A percentile compares a stretch with the other conserved stretches of the same genome.
Evolutionary conservation across 2,113 vertebrate genomes (phyloP).

Genomic region (Eulacestoma nigropectus): DNA sequence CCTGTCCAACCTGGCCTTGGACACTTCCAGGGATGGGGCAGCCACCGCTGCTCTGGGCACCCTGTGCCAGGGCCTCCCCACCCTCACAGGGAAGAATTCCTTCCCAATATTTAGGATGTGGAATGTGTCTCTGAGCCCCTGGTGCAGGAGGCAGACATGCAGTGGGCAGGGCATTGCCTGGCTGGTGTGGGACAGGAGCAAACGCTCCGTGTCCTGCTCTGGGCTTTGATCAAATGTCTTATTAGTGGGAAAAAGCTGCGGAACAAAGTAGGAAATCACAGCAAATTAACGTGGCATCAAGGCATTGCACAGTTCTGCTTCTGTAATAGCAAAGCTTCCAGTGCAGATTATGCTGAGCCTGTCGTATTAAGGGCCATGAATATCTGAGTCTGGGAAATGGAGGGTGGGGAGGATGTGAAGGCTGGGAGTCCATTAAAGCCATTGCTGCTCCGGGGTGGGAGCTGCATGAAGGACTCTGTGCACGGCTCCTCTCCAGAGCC

Average conservation of each 20-base stretch:
- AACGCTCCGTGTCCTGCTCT: not conserved
- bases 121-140: not conserved
- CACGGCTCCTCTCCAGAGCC: not conserved
- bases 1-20: not conserved
- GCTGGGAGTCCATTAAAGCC: not conserved
- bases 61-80: not conserved
- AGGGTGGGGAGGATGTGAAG: not conserved
- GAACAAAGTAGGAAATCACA: not conserved
- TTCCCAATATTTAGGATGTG: not conserved
- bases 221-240: not conserved
- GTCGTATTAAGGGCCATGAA: not conserved
- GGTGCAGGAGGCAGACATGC: not conserved
- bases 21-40: not conserved
- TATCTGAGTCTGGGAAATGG: not conserved
- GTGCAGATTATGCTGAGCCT: not conserved
- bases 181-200: not conserved
- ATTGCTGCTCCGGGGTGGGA: accelerated
- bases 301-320: not conserved
- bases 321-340: not conserved
- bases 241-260: not conserved
- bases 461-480: not conserved
- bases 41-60: not conserved
- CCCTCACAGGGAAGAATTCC: not conserved
- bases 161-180: not conserved
- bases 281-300: not conserved